Evolutionary conservation across 2,888 invertebrate species (phyloP).

Genomic region (Drosophila meridiana): DNA sequence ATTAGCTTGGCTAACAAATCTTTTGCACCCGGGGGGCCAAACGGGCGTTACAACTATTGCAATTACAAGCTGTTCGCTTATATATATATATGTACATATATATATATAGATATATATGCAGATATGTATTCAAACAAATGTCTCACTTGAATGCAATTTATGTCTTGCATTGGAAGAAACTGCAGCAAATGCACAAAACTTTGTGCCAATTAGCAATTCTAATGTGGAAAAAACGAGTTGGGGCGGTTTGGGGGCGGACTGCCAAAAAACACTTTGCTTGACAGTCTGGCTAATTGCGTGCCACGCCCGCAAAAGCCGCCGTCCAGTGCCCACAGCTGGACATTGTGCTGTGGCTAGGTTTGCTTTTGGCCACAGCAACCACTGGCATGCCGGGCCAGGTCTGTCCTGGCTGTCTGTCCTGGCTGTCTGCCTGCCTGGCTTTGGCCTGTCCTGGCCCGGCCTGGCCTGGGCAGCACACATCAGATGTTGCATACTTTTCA

Average conservation of each 20-base stretch:
- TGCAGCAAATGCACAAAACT: slow-evolving; percentile 65
- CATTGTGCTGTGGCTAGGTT: slow-evolving; percentile 24
- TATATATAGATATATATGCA: background rate
- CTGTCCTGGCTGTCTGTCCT: background rate
- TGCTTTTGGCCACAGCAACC: slow-evolving; percentile 32
- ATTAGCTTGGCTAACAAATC: slow-evolving; percentile 8
- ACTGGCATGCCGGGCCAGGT: slow-evolving; percentile 36
- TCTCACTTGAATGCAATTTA: slow-evolving; percentile 64
- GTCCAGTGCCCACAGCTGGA: slow-evolving; percentile 27
- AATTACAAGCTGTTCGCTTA: slow-evolving; percentile 11
- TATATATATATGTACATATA: background rate
- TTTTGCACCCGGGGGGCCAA: background rate
- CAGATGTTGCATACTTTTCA: slow-evolving; percentile 55
- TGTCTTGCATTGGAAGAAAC: slow-evolving; percentile 70
- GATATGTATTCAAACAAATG: slow-evolving; percentile 58
- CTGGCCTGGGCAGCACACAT: slow-evolving; percentile 21
- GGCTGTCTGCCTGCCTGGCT: background rate
- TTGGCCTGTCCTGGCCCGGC: background rate
- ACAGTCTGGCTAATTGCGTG: slow-evolving; percentile 76
- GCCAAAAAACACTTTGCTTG: slow-evolving; percentile 68
- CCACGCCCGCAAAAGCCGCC: slow-evolving; percentile 49
- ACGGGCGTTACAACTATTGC: slow-evolving; percentile 7
- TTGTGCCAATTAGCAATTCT: slow-evolving; percentile 79
- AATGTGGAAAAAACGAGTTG: slow-evolving; percentile 57
- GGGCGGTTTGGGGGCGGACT: background rate